Base-by-base conservation (phyloP, 2,888 invertebrate species). In the Sesamia inferens region DNA sequence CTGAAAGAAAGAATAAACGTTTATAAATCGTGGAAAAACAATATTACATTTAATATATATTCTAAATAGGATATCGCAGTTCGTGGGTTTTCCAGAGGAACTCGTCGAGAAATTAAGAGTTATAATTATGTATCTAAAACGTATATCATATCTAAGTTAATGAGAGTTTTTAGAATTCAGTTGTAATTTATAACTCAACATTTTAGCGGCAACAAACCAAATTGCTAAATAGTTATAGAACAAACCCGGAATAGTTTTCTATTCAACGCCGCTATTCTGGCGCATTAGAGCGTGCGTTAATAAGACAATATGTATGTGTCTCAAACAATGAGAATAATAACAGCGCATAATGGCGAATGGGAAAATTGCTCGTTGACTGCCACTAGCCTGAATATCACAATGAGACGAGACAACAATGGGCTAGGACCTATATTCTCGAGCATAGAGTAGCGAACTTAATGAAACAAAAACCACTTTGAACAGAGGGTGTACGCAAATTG, bases 301-400 rank as follows among this genome's bases (percentile, higher is more conserved):
- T 91, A 92, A 90, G 90, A 90, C 90, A 90, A 87, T 92, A 91
- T 92, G 92, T 93, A 92, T 92, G 92, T 93, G 90, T 92, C 88
- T 85, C 88, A 84, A 91, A 95, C 95, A 95, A 95, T 94, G 93
- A 90, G 90, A 90, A 94, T 94, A 94, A 94, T 94, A 92, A 92
- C 92, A 90, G 90, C 87, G 92, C 89, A 94, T 94, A 94, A 94
- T 94, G 88, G 92, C 85, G 94, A 95, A 95, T 94, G 94, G 92
- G 93, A 95, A 95, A 94, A 94, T 94, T 91, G 94, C 94, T 93
- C 94, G 94, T 94, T 92, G 92, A 92, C 91, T 93, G 92, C 87
- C 91, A 89, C 89, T 88, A 88, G 90, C 87, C 89, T 92, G 92
- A 90, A 91, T 91, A 91, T 87, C 91, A 95, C 95, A 95, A 95